phyloP scores from a whole-genome alignment of 2,888 invertebrate species.

The Drosophila stalkeri region DNA sequence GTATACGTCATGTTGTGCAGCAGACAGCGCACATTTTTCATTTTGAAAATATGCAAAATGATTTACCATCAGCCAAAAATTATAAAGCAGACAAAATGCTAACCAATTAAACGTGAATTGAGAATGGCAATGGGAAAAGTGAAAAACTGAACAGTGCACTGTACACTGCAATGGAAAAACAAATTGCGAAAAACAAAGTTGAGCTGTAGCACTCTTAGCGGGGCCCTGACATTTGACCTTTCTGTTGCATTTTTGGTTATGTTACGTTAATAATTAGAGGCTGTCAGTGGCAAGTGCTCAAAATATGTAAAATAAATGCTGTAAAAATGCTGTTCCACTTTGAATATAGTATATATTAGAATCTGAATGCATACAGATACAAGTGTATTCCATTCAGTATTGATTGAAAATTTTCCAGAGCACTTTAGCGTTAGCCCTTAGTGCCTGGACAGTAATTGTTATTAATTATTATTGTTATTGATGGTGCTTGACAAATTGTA shows the following conservation, averaged over 20 bases:
- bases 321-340: not conserved
- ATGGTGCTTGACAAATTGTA: conserved; percentile 63
- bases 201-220: conserved; percentile 35
- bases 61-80: not conserved
- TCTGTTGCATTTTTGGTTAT: conserved; percentile 5
- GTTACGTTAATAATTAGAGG: conserved; percentile 26
- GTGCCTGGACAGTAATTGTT: conserved; percentile 73
- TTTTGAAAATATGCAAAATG: conserved; percentile 9
- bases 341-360: conserved; percentile 17
- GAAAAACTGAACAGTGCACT: conserved; percentile 1
- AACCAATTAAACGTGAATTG: conserved; percentile 38
- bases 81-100: conserved; percentile 5
- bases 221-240: conserved; percentile 52
- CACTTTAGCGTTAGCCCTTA: conserved; percentile 14
- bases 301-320: conserved; percentile 43
- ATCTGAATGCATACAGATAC: conserved; percentile 5
- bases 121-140: not conserved
- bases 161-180: no score
- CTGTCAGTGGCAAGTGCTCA: conserved; percentile 29
- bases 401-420: conserved; percentile 50
- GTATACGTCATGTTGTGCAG: conserved; percentile 53
- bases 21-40: conserved; percentile 7
- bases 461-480: conserved; percentile 81
- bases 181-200: not conserved
- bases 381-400: conserved; percentile 37